These are phyloP conservation scores for Lasaia peninsularis DNA, from an alignment of 1,140 invertebrate genomes.

Conservation along the genomic window DNA sequence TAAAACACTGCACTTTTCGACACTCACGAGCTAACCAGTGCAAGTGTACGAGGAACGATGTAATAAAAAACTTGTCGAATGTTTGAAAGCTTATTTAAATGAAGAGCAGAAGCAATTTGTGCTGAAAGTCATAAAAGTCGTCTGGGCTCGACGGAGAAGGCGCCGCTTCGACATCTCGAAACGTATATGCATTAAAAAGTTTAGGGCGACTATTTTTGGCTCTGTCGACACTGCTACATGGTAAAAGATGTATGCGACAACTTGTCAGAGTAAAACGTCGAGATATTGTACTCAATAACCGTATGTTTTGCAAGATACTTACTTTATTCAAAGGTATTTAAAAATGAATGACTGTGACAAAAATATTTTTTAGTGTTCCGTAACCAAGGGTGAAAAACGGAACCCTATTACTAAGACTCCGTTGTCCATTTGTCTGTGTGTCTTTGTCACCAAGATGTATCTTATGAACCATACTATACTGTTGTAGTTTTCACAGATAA, in stretches of 20 bases:
- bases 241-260: slow-evolving; percentile 56
- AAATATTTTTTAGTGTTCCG: too few relatives aligned
- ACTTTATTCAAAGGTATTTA: too few relatives aligned
- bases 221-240: slow-evolving; percentile 36
- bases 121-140: slow-evolving; percentile 64
- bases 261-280: slow-evolving; percentile 39
- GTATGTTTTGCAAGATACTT: too few relatives aligned
- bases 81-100: slow-evolving; percentile 49
- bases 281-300: too few relatives aligned
- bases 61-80: slow-evolving; percentile 36
- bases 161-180: slow-evolving; percentile 42
- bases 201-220: slow-evolving; percentile 66
- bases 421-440: too few relatives aligned
- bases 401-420: too few relatives aligned
- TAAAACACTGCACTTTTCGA: not conserved
- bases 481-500: too few relatives aligned
- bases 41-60: slow-evolving; percentile 21
- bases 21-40: slow-evolving; percentile 5
- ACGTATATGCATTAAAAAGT: slow-evolving; percentile 62
- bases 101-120: slow-evolving; percentile 49
- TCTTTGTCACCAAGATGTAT: too few relatives aligned
- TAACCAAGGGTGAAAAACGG: too few relatives aligned
- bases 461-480: too few relatives aligned
- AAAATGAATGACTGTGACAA: too few relatives aligned
- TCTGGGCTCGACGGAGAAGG: slow-evolving; percentile 51